A percentile compares a stretch with the other conserved stretches of the same genome.
phyloP scores from a whole-genome alignment of 2,888 invertebrate genomes.

The Drosophila dives region DNA sequence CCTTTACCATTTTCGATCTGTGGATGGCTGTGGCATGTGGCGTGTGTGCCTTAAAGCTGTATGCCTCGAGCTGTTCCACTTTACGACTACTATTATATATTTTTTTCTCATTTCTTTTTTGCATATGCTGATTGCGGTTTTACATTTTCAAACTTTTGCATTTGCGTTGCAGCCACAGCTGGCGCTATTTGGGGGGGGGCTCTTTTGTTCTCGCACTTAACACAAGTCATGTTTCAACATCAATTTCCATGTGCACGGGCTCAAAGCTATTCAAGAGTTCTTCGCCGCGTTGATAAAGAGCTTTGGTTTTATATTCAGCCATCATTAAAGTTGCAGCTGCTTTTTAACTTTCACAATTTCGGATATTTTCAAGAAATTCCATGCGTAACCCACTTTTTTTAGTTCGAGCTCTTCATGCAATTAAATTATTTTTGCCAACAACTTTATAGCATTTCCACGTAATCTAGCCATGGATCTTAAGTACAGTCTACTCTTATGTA shows the following conservation, averaged over 20 bases:
- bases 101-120: slow-evolving; percentile 14
- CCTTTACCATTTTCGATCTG: slow-evolving; percentile 23
- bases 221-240: slow-evolving; percentile 46
- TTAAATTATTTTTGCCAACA: not conserved
- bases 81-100: slow-evolving; percentile 12
- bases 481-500: slow-evolving; percentile 7
- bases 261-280: slow-evolving; percentile 47
- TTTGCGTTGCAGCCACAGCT: slow-evolving; percentile 27
- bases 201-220: slow-evolving; percentile 26
- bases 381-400: not conserved
- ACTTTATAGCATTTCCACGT: not conserved
- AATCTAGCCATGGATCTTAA: not conserved
- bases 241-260: slow-evolving; percentile 28
- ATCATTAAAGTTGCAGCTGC: not conserved
- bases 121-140: slow-evolving; percentile 77
- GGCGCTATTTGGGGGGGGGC: slow-evolving; percentile 17
- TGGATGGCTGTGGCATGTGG: slow-evolving; percentile 55
- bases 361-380: not conserved
- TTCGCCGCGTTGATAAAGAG: slow-evolving; percentile 35
- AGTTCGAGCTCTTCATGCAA: not conserved
- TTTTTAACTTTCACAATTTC: not conserved
- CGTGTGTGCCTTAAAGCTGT: slow-evolving; percentile 50
- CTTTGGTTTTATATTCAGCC: slow-evolving; percentile 15
- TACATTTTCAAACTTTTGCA: slow-evolving; percentile 38
- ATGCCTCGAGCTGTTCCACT: slow-evolving; percentile 53